phyloP scores from a whole-genome alignment of 2,888 invertebrate genomes.

The Eristalinus aeneus region DNA sequence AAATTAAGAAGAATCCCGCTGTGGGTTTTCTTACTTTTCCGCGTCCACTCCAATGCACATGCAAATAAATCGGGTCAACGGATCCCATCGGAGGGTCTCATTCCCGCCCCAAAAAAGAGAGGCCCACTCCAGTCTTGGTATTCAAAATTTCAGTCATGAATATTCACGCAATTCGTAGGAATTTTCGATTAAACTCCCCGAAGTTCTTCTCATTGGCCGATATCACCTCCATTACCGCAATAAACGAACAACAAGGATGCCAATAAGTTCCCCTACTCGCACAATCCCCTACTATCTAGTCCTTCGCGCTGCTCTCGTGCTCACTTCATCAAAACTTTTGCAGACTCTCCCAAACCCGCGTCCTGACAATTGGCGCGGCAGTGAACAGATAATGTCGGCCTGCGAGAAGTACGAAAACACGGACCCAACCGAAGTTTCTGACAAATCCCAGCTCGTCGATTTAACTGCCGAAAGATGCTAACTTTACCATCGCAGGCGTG shows the following conservation, averaged over 20 bases:
- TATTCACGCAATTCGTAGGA: background rate
- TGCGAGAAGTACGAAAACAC: background rate
- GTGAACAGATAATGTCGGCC: background rate
- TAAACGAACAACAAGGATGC: background rate
- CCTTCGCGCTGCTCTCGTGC: background rate
- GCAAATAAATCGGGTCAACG: slow-evolving; percentile 25
- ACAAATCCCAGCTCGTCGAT: slow-evolving; percentile 21
- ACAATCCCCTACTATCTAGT: background rate
- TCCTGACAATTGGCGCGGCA: background rate
- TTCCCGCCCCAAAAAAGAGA: background rate
- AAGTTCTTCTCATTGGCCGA: background rate
- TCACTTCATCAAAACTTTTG: background rate
- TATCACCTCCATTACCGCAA: background rate
- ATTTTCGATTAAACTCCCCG: background rate
- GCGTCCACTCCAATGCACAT: slow-evolving; percentile 18
- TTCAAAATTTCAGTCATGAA: background rate
- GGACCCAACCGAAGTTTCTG: background rate
- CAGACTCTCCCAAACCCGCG: background rate
- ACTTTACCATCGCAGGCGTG: slow-evolving; percentile 13
- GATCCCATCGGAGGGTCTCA: slow-evolving; percentile 28
- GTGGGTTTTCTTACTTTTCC: background rate
- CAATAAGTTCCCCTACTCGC: background rate
- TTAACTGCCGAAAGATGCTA: slow-evolving; percentile 14
- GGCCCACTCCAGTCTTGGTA: too few species aligned
- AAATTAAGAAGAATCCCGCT: background rate